Evolutionary conservation across 2,888 invertebrate species (phyloP).

Genomic region (Phytoseiulus persimilis): DNA sequence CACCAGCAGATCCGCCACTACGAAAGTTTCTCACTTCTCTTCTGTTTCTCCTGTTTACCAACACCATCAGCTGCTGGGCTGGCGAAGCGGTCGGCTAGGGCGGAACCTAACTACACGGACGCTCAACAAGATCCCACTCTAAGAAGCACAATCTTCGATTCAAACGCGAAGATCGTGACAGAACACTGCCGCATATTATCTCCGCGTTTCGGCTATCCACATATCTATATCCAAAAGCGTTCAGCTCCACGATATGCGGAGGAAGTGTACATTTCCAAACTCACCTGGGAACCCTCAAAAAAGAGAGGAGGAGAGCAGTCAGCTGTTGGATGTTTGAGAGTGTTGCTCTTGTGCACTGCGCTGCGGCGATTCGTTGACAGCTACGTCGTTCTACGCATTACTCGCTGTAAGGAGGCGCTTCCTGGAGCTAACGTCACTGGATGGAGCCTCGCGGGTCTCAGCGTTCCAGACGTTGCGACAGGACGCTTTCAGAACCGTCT

Average conservation of each 20-base stretch:
- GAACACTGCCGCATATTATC: no score
- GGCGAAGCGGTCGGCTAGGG: conserved; percentile 21
- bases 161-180: background rate
- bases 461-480: no score
- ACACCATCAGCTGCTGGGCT: conserved; percentile 38
- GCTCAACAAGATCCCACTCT: background rate
- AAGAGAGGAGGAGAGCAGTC: background rate
- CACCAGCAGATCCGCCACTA: conserved; percentile 21
- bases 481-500: no score
- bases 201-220: background rate
- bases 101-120: background rate
- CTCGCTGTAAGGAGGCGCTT: no score
- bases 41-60: conserved; percentile 28
- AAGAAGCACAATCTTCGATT: background rate
- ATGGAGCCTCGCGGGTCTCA: no score
- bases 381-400: no score
- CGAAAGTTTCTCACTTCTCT: background rate
- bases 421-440: no score
- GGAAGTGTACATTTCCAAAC: background rate
- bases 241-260: no score
- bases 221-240: no score
- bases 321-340: background rate
- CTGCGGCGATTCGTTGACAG: no score
- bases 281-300: background rate
- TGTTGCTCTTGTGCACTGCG: no score